phyloP scores from a whole-genome alignment of 30 jellyfish, hydroid and myxozoan genomes.

The Chrysaora quinquecirrha region DNA sequence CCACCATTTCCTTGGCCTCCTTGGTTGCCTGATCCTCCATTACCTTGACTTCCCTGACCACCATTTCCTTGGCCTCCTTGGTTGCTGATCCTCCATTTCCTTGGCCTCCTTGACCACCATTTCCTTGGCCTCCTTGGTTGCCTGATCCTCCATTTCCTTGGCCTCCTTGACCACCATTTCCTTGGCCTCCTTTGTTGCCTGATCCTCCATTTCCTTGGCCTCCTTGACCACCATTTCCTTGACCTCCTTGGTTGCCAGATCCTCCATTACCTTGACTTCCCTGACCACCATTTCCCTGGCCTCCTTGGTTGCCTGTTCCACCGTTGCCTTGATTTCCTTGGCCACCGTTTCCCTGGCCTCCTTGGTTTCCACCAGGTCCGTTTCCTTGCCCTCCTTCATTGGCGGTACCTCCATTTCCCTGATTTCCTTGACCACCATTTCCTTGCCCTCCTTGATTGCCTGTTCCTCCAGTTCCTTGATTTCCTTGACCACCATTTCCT shows the following conservation, averaged over 20 bases:
- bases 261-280: constrained; percentile 9
- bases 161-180: background rate
- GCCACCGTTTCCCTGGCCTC: constrained; percentile 18
- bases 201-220: background rate
- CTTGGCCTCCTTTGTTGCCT: background rate
- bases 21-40: background rate
- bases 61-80: background rate
- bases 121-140: constrained; percentile 36
- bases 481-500: background rate
- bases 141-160: constrained; percentile 25
- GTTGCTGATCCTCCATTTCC: constrained; percentile 27
- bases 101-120: constrained; percentile 13
- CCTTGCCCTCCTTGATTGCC: constrained; percentile 9
- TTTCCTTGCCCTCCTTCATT: background rate
- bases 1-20: background rate
- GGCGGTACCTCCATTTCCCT: background rate
- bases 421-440: background rate
- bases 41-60: background rate
- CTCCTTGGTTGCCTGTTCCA: background rate
- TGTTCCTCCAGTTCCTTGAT: background rate
- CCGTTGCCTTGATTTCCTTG: background rate
- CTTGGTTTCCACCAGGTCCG: constrained; percentile 9
- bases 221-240: constrained; percentile 12
- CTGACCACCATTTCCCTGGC: background rate
- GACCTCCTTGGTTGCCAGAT: constrained; percentile 15